Conservation (phyloP, 1,140 invertebrate genomes). For the Fopius arisanus region DNA sequence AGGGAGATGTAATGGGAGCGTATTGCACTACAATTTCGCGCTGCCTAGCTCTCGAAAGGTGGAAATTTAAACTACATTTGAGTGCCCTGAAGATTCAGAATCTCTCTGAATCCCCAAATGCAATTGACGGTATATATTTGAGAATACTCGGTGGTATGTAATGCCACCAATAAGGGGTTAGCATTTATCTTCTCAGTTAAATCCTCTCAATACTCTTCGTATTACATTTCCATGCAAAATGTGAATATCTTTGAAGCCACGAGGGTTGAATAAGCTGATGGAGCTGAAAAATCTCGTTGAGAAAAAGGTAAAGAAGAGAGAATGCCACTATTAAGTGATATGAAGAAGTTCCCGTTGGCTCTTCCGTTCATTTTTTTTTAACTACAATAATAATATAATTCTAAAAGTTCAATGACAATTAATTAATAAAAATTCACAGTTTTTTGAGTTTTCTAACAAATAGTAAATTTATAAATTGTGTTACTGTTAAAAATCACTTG, state of each 20-base stretch:
- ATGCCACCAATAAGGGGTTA: neutral
- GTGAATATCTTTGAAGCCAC: neutral
- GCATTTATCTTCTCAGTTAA: neutral
- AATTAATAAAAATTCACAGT: no score
- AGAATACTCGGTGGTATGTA: neutral
- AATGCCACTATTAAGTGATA: neutral
- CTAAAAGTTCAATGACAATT: no score
- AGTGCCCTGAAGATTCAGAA: no score
- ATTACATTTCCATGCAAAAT: slow-evolving; percentile 12
- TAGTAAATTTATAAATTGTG: no score
- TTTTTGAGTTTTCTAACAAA: no score
- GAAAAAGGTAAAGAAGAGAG: neutral
- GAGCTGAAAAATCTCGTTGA: neutral
- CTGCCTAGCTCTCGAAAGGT: no score
- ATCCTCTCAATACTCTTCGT: neutral
- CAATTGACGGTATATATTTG: neutral
- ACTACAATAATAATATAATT: neutral
- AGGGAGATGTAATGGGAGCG: no score
- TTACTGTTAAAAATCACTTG: no score
- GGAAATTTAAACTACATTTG: no score
- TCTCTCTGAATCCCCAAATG: neutral
- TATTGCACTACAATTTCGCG: no score
- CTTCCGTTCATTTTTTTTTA: neutral
- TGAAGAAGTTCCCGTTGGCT: neutral
- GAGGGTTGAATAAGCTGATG: neutral